A percentile compares a stretch with the other conserved stretches of the same genome.
Conservation (phyloP, 2,888 invertebrate genomes). For the Hypercompe scribonia region DNA sequence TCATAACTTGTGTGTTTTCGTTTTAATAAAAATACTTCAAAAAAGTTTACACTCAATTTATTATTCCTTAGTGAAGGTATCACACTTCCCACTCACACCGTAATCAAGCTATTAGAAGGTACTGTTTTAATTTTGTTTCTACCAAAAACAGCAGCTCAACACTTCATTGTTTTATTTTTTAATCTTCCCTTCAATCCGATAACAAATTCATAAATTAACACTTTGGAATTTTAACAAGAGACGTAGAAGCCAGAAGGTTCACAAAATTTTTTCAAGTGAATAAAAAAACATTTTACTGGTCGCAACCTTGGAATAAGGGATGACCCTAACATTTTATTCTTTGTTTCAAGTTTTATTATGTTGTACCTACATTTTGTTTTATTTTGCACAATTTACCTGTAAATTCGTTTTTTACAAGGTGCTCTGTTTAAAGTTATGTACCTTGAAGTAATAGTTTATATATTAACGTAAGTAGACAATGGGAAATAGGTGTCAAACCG, state of each 20-base stretch:
- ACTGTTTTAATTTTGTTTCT: neutral
- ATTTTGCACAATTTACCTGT: constrained; percentile 31
- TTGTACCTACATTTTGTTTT: constrained; percentile 21
- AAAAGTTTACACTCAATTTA: no score
- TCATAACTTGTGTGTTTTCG: no score
- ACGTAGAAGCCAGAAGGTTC: constrained; percentile 2
- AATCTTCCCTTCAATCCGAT: neutral
- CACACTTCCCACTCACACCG: neutral
- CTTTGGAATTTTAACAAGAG: constrained; percentile 13
- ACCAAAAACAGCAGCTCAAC: neutral
- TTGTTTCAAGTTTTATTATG: constrained; percentile 19
- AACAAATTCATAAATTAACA: constrained; percentile 9
- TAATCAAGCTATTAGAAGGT: neutral
- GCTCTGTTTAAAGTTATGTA: constrained; percentile 13
- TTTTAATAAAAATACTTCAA: no score
- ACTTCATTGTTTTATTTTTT: constrained; percentile 2
- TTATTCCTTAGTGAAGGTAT: neutral
- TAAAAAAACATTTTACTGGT: constrained; percentile 25
- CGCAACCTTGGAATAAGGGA: constrained; percentile 24
- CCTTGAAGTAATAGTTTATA: constrained; percentile 18
- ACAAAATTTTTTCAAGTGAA: constrained; percentile 23
- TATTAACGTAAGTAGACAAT: no score
- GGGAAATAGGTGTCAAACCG: no score
- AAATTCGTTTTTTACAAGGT: constrained; percentile 21
- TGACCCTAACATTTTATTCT: constrained; percentile 35